Base-by-base conservation (phyloP, 2,888 invertebrate genomes). In the Auanema sp. region DNA sequence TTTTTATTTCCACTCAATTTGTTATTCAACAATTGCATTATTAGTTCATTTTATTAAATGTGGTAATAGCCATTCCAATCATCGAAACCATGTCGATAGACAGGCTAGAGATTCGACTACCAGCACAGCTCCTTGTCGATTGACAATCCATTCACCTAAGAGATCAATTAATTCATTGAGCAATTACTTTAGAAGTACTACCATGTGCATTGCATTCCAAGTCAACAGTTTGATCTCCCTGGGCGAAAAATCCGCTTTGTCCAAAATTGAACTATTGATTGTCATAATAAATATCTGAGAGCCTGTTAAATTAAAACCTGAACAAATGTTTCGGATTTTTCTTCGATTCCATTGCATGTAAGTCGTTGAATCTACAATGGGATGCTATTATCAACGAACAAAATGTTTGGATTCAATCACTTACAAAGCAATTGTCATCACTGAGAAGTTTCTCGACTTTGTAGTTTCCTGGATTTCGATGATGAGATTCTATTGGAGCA, bases 351-450 rank as follows among this genome's bases (percentile, higher is more conserved):
- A 6, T 25, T 18, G 41, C 65, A 65, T 10, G 55, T 57, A 12
- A 61, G 25, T 14, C 41, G 51, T 58, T 65, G 65, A 5, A 47
- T 24, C 58, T 58, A 18, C n/a, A 47, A 58, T 8, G 23, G 5
- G 21, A 47, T 5, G 14, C 40, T 33, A 5, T 33, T 33, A 8
- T 33, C 33, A 33, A 8, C 33, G 8, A 33, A 33, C 8, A 33
- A n/a, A 8, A 33, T 33, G 8, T 33, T 33, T 3, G 33, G 33
- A 33, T 33, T 33, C 8, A 5, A 8, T 33, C 33, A 33, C 33
- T 33, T 42, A 65, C 56, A 56, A 65, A 65, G 43, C 65, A 65
- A 11, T 60, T 56, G 23, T 55, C 50, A 6, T 25, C 33, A 16
- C 43, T 52, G 1, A 65, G 21, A 2, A 14, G 41, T 23, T 65